Evolutionary conservation across 2,888 invertebrate species (phyloP).

Genomic region (Anticlea derivata): DNA sequence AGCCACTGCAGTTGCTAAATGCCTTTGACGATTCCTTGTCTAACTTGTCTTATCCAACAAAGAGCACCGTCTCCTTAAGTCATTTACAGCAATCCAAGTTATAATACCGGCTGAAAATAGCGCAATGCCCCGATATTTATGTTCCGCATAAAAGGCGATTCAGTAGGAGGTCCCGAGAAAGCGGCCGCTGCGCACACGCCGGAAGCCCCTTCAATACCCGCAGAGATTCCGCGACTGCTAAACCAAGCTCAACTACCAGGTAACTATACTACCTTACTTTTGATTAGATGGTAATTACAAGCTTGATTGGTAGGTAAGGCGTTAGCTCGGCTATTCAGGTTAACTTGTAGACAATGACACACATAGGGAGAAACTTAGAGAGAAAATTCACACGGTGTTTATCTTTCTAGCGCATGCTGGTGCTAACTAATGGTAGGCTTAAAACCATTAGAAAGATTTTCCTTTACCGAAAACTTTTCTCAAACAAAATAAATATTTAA

Average conservation of each 20-base stretch:
- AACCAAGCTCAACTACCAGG: conserved; percentile 19
- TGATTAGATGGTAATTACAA: conserved; percentile 59
- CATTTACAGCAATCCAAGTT: conserved; percentile 7
- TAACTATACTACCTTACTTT: conserved; percentile 56
- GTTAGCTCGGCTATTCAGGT: conserved; percentile 48
- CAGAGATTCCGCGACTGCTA: conserved; percentile 51
- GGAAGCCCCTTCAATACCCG: conserved; percentile 50
- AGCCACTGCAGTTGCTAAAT: background rate
- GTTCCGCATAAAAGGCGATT: conserved; percentile 46
- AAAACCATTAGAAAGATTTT: conserved; percentile 1
- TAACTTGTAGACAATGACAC: conserved; percentile 41
- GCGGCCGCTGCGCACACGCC: conserved; percentile 43
- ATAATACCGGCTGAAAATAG: conserved; percentile 17
- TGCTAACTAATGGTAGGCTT: background rate
- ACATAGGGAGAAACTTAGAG: conserved; percentile 32
- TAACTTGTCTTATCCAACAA: too few relatives aligned
- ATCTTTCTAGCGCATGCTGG: background rate
- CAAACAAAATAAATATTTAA: too few relatives aligned
- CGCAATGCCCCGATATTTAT: conserved; percentile 15
- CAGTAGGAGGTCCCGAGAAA: conserved; percentile 54
- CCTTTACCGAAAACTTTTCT: too few relatives aligned
- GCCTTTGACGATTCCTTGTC: conserved; percentile 2
- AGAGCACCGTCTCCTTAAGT: conserved; percentile 4
- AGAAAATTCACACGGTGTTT: conserved; percentile 22
- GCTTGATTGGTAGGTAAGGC: conserved; percentile 52